Conservation (phyloP, 2,888 invertebrate genomes). For the Salpingus planirostris region DNA sequence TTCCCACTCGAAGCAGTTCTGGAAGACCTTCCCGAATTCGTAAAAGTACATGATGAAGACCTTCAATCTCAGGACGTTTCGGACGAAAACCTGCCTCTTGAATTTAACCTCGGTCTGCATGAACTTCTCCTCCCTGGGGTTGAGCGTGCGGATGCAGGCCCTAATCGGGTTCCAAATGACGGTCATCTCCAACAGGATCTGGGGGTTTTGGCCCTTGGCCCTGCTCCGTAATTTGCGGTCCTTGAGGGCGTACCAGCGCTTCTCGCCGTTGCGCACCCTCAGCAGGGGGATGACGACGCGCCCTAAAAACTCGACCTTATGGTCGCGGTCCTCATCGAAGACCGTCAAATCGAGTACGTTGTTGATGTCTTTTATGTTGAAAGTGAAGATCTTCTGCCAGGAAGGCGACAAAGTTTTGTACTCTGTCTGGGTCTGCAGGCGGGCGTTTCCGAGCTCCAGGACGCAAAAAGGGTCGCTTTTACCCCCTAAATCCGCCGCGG, state of each 20-base stretch:
- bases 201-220: constrained; percentile 87
- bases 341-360: constrained; percentile 91
- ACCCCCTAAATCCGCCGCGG: constrained; percentile 91
- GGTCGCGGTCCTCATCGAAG: constrained; percentile 95
- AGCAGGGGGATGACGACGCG: constrained; percentile 71
- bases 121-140: constrained; percentile 92
- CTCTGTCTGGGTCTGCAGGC: constrained; percentile 96
- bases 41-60: constrained; percentile 81
- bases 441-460: constrained; percentile 85
- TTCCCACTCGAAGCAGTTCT: constrained; percentile 97
- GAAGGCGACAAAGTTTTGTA: constrained; percentile 94
- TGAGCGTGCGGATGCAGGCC: constrained; percentile 86
- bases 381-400: constrained; percentile 98
- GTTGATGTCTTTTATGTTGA: constrained; percentile 94
- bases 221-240: constrained; percentile 85
- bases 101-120: constrained; percentile 93
- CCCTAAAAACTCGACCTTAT: constrained; percentile 96
- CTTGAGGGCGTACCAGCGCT: constrained; percentile 92
- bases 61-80: constrained; percentile 88
- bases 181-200: constrained; percentile 84
- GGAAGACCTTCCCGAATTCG: constrained; percentile 82
- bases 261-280: constrained; percentile 79
- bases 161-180: constrained; percentile 88
- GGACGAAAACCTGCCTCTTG: constrained; percentile 87
- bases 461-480: constrained; percentile 99